phyloP scores from a whole-genome alignment of 2,797 vertebrate species.

The Phataginus tricuspis region DNA sequence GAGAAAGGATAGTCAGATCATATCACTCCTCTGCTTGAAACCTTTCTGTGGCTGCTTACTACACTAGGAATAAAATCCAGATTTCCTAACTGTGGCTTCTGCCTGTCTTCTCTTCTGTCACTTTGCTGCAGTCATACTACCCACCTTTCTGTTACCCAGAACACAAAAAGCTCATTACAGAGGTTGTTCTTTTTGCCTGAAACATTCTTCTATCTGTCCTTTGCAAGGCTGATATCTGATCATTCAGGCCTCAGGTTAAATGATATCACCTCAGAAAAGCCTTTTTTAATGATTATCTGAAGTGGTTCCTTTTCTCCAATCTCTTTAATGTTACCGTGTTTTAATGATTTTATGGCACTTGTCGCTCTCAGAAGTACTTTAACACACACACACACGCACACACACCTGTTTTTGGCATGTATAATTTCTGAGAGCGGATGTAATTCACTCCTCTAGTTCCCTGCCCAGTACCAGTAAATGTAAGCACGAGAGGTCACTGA shows the following conservation, averaged over 20 bases:
- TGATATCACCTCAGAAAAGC: not conserved
- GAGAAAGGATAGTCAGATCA: slow-evolving; percentile 10
- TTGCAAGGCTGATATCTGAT: not conserved
- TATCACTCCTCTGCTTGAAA: not conserved
- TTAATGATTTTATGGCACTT: slow-evolving; percentile 31
- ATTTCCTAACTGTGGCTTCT: not conserved
- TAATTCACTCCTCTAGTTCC: slow-evolving; percentile 33
- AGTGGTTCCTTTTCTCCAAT: not conserved
- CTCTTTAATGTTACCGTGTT: not conserved
- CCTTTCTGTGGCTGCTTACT: not conserved
- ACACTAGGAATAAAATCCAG: slow-evolving; percentile 14
- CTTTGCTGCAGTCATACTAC: not conserved
- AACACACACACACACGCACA: not conserved
- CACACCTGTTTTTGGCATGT: not conserved
- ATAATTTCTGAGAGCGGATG: not conserved
- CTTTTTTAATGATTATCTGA: not conserved
- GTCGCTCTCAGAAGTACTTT: not conserved
- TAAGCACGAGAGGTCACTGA: not conserved
- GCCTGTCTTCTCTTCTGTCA: not conserved
- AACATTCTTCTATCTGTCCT: slow-evolving; percentile 35
- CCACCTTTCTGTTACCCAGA: not conserved
- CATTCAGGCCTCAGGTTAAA: slow-evolving; percentile 8
- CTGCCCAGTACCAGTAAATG: not conserved
- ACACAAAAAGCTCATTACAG: not conserved
- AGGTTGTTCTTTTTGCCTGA: slow-evolving; percentile 42